Percentiles rank a stretch among this genome's conserved stretches.
Conservation (phyloP, 1,140 invertebrate species). For the Glossosoma conforme region DNA sequence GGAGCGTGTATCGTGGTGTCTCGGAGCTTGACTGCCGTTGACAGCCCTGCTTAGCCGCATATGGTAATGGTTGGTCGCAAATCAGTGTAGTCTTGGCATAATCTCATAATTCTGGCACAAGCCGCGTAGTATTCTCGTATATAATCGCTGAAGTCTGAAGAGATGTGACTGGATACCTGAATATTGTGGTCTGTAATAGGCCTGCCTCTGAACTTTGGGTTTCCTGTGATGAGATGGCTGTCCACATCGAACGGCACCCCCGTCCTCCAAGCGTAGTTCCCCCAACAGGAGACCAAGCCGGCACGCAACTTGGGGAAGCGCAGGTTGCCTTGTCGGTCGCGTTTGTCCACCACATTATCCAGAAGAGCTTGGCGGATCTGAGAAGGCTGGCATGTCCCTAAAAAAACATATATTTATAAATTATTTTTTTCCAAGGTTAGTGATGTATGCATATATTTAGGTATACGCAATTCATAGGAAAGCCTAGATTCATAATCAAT, state of each 20-base stretch:
- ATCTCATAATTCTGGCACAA: too few species aligned
- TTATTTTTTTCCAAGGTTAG: conserved; percentile 31
- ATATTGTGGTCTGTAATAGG: conserved; percentile 67
- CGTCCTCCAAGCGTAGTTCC: conserved; percentile 62
- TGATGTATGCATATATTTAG: too few species aligned
- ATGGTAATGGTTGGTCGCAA: too few species aligned
- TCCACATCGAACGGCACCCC: conserved; percentile 58
- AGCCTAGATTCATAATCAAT: too few species aligned
- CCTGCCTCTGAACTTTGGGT: conserved; percentile 58
- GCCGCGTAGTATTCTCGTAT: too few species aligned
- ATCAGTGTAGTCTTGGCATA: too few species aligned
- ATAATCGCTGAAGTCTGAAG: not conserved
- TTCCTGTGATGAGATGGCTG: conserved; percentile 63
- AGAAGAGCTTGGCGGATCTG: conserved; percentile 44
- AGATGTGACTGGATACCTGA: conserved; percentile 54
- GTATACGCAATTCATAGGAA: too few species aligned
- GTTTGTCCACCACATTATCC: conserved; percentile 51
- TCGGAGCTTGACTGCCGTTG: too few species aligned
- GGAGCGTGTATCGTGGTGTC: too few species aligned
- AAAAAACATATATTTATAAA: conserved; percentile 25
- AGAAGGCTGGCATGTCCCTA: conserved; percentile 43
- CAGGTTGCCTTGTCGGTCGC: conserved; percentile 52
- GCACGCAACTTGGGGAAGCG: conserved; percentile 58
- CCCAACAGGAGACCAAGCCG: conserved; percentile 57
- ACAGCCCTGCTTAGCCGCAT: too few species aligned